Base-by-base conservation (phyloP, 2,113 vertebrate genomes). In the Arenaria interpres region DNA sequence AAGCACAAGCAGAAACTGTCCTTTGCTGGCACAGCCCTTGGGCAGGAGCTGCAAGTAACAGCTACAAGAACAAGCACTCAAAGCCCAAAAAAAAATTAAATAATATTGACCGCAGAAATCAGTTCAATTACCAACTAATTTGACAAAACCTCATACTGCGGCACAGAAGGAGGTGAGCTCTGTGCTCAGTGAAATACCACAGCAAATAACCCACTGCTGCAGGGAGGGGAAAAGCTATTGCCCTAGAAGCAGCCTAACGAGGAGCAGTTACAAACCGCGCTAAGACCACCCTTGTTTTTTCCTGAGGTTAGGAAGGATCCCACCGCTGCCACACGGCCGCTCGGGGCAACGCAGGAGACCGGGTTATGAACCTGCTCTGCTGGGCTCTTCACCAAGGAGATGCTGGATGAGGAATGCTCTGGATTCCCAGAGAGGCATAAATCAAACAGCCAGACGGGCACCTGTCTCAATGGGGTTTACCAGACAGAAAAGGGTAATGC, bases 391-490 rank as follows among this genome's bases (percentile, higher is more conserved):
- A 14, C 33, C 67, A 56, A 80, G 57, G n/a, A n/a, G n/a, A 43
- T 51, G 12, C 30, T 51, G 63, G 46, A 41, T 0, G 0, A 86
- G 41, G 32, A 76, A 43, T 60, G 16, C 15, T 39, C 10, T 43
- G 17, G 18, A 41, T 50, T 82, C 50, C 54, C 33, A 23, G 2
- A 16, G 45, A 68, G 66, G 39, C 32, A 24, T 14, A n/a, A 27
- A 60, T 39, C 28, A 39, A 60, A n/a, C 43, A 25, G 68, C 0
- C 1, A 80, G 43, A 41, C 27, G 3, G 7, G 12, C 27, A 64
- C 4, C 25, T 35, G 14, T 8, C 41, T 48, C 60, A 41, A 18
- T 0, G 0, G 8, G 27, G 20, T 22, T 24, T 46, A 10, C 12
- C 10, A 37, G 62, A 33, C 2, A 4, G 22, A 15, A 62, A 5